Evolutionary conservation across 1,140 invertebrate genomes (phyloP).

Genomic region (Dreissena rostriformis): DNA sequence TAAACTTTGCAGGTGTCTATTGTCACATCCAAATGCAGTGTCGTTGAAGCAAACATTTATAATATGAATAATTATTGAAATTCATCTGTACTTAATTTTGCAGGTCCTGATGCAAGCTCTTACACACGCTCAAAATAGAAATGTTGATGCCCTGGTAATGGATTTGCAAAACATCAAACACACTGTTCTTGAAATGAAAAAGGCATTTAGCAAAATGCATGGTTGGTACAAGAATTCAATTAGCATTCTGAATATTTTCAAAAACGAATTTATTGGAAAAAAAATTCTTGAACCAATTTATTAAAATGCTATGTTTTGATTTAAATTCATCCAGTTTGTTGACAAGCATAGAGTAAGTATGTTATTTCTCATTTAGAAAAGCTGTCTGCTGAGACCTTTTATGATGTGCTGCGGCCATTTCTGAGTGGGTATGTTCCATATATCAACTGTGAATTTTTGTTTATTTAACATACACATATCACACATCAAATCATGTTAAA

Average conservation of each 20-base stretch:
- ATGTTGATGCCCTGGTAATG: slow-evolving; percentile 46
- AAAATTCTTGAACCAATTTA: too few species aligned
- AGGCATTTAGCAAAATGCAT: slow-evolving; percentile 68
- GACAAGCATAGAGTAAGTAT: background rate
- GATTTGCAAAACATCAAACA: slow-evolving; percentile 51
- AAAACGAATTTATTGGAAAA: too few species aligned
- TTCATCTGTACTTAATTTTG: slow-evolving; percentile 6
- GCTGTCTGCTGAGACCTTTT: slow-evolving; percentile 70
- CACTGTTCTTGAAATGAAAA: slow-evolving; percentile 63
- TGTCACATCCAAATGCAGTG: too few species aligned
- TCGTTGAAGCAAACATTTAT: too few species aligned
- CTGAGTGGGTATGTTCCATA: slow-evolving; percentile 68
- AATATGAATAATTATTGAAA: too few species aligned
- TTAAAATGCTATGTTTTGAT: too few species aligned
- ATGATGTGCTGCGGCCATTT: slow-evolving; percentile 72
- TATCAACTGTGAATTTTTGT: background rate
- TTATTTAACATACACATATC: too few species aligned
- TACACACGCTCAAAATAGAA: slow-evolving; percentile 51
- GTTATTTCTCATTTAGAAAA: slow-evolving; percentile 63
- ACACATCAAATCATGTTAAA: too few species aligned
- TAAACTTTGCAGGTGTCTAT: too few species aligned
- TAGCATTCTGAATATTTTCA: too few species aligned
- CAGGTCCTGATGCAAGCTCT: slow-evolving; percentile 59
- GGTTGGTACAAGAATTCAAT: slow-evolving; percentile 56
- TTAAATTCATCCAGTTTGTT: too few species aligned